phyloP scores from a whole-genome alignment of 2,113 vertebrate genomes.

The Datnioides undecimradiatus region DNA sequence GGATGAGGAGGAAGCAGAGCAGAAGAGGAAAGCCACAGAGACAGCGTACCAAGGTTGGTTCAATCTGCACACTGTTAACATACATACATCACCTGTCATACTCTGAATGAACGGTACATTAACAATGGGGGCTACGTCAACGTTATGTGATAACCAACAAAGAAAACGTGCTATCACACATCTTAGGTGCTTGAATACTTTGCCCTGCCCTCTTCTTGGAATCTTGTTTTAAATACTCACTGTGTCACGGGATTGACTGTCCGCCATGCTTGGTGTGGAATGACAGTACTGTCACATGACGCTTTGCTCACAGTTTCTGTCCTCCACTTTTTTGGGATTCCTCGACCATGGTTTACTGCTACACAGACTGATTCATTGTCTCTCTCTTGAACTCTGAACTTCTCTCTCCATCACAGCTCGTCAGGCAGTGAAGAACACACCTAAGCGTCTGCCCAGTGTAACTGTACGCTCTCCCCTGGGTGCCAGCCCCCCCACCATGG shows the following conservation, averaged over 20 bases:
- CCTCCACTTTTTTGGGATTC: background rate
- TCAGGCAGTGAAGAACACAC: conserved; percentile 94
- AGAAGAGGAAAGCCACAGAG: conserved; percentile 96
- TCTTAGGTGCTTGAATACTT: background rate
- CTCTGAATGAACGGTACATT: background rate
- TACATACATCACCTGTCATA: no score
- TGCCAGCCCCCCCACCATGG: conserved; percentile 89
- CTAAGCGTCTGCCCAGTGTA: conserved; percentile 91
- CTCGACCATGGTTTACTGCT: background rate
- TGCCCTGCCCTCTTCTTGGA: background rate
- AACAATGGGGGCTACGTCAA: background rate
- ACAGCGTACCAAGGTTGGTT: conserved; percentile 92
- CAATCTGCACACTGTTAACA: background rate
- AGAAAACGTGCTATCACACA: background rate
- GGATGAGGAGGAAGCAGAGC: conserved; percentile 96
- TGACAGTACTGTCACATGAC: background rate
- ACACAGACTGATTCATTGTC: background rate
- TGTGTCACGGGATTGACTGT: background rate
- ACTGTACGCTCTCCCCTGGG: conserved; percentile 93
- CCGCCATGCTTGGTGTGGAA: background rate
- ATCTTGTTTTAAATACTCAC: background rate
- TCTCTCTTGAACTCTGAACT: conserved; percentile 18
- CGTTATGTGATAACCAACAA: no score
- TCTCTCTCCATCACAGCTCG: conserved; percentile 85
- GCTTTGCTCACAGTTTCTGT: background rate